Conservation (phyloP, 30 jellyfish, hydroid and myxozoan genomes). For the Sanderia malayensis region DNA sequence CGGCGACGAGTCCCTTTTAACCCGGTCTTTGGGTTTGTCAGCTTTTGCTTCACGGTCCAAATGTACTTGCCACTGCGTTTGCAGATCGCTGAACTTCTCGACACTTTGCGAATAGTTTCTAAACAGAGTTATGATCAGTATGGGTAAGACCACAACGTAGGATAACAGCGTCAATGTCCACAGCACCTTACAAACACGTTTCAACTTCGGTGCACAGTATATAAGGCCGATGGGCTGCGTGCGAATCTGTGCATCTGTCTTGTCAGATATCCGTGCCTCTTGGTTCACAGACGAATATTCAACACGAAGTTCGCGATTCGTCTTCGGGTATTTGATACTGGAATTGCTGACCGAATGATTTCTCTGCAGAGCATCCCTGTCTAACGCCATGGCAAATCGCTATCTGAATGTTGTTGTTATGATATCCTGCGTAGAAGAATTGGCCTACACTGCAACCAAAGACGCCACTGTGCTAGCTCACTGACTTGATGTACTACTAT, state of each 20-base stretch:
- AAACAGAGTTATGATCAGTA: conserved; percentile 47
- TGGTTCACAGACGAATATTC: conserved; percentile 60
- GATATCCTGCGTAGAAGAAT: too few relatives aligned
- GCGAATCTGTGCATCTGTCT: conserved; percentile 60
- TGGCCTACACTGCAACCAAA: too few relatives aligned
- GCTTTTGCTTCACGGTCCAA: conserved; percentile 7
- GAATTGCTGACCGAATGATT: conserved; percentile 51
- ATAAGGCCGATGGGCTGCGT: conserved; percentile 68
- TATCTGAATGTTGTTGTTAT: too few relatives aligned
- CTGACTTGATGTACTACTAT: too few relatives aligned
- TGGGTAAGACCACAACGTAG: conserved; percentile 46
- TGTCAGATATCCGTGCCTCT: conserved; percentile 54
- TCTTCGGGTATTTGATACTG: conserved; percentile 52
- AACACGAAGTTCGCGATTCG: conserved; percentile 49
- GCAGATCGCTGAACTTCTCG: conserved; percentile 14
- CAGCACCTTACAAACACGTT: conserved; percentile 28
- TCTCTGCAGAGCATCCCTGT: conserved; percentile 51
- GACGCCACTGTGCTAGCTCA: too few relatives aligned
- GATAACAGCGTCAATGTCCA: conserved; percentile 54
- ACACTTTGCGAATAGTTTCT: conserved; percentile 42
- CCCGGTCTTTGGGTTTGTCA: conserved; percentile 6
- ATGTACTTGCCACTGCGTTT: conserved; percentile 36
- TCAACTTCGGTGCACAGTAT: conserved; percentile 60
- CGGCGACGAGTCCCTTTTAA: conserved; percentile 14
- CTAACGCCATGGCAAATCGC: conserved; percentile 42